Evolutionary conservation across 2,113 vertebrate genomes (phyloP), one percentile per base, ranked within the genome.

Genomic region (Salvator merianae): DNA sequence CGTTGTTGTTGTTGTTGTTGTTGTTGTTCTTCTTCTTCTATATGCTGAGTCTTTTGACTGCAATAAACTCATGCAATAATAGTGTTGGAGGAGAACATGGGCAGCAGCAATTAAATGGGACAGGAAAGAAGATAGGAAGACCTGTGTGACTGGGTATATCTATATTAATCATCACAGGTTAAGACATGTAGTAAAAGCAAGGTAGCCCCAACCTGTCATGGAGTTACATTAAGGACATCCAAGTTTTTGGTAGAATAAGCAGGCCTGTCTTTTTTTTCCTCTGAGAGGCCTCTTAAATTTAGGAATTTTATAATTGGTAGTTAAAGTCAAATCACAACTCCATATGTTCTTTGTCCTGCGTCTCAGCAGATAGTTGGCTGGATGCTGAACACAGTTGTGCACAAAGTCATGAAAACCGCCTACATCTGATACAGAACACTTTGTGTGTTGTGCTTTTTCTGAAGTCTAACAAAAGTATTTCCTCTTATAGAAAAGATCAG

Each of bases 401-500:
- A 36, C 34, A 76, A 84, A 77, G 32, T 6, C 38, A 80, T 1
- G 12, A n/a, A 43, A 80, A 66, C 70, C 1, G 38, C 62, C 71
- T 32, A 79, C 55, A 79, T 28, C 20, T 79, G 55, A 65, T 26
- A 79, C 6, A 70, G 26, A 79, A 63, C 72, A 72, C 28, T 59
- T 65, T 22, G n/a, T 55, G 65, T 74, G 38, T 47, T 22, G 22
- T 65, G 38, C 43, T 47, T 47, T 82, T 82, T 74, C 81, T 82
- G 32, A 59, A 13, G 2, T 69, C 63, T 87, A 83, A 22, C 14
- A 83, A 82, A 40, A 82, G 1, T 0, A 0, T 89, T 89, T 92
- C 80, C 10, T 88, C 55, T 94, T 91, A 38, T 95, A 99, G 98
- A 98, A 91, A 97, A 95, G 81, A 96, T 97, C 84, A 93, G 95